Evolutionary conservation across 2,113 vertebrate genomes (phyloP).

Genomic region (Amphiprion percula): DNA sequence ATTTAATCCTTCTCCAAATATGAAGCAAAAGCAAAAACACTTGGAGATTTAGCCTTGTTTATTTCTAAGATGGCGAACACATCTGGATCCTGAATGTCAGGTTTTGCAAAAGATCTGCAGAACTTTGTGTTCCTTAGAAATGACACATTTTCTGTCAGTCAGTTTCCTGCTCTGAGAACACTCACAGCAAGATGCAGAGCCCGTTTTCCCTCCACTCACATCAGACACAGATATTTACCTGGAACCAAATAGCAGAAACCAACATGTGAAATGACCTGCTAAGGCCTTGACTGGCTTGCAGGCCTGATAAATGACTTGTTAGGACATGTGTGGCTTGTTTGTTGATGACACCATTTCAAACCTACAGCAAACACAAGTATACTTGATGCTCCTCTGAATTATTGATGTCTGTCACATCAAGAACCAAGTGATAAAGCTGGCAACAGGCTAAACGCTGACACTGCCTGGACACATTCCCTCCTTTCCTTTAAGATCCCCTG

Average conservation of each 20-base stretch:
- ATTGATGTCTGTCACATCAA: slow-evolving; percentile 67
- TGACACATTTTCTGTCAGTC: no score
- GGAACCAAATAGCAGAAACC: background rate
- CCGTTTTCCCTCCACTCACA: background rate
- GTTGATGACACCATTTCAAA: slow-evolving; percentile 12
- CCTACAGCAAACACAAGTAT: slow-evolving; percentile 17
- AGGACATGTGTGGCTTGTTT: slow-evolving; percentile 13
- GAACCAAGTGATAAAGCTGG: slow-evolving; percentile 47
- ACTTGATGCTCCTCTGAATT: slow-evolving; percentile 61
- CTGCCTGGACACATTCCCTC: background rate
- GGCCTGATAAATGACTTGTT: background rate
- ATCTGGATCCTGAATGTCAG: no score
- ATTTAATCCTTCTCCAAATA: background rate
- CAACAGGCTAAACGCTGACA: slow-evolving; percentile 36
- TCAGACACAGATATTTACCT: no score
- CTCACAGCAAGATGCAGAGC: no score
- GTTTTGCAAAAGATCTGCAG: no score
- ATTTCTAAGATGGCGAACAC: no score
- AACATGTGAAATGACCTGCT: background rate
- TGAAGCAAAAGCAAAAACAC: no score
- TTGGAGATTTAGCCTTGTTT: no score
- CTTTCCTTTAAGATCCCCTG: background rate
- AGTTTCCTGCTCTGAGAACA: no score
- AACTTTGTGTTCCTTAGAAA: no score
- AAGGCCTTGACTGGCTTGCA: background rate